Percentiles rank a stretch among this genome's conserved stretches.
Conservation (phyloP, 1,140 invertebrate genomes). For the Stegodyphus mimosarum region DNA sequence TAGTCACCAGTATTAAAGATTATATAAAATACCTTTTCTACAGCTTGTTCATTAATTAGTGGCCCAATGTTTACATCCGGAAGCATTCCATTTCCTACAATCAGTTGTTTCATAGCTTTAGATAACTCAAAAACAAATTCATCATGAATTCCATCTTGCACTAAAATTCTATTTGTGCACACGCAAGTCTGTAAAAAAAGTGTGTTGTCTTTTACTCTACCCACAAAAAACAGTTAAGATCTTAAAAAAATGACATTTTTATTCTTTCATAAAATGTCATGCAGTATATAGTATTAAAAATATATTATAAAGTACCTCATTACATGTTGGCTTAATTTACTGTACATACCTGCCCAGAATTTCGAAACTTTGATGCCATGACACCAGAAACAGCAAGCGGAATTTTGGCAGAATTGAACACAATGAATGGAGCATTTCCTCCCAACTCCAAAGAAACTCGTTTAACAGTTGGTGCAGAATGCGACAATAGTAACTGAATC, state of each 20-base stretch:
- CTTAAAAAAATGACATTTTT: too few relatives aligned
- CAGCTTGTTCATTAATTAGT: conserved; percentile 88
- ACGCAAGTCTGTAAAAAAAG: conserved; percentile 85
- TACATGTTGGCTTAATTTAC: too few relatives aligned
- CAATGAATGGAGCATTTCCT: conserved; percentile 98
- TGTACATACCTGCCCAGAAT: conserved; percentile 81
- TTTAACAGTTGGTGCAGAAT: conserved; percentile 89
- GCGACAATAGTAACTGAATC: conserved; percentile 80
- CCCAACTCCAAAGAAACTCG: conserved; percentile 92
- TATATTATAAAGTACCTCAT: too few relatives aligned
- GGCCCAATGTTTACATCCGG: conserved; percentile 85
- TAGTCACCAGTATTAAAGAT: too few relatives aligned
- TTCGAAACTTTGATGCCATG: conserved; percentile 93
- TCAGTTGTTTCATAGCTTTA: conserved; percentile 77
- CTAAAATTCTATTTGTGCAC: conserved; percentile 91
- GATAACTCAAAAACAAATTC: conserved; percentile 83
- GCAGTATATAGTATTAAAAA: too few relatives aligned
- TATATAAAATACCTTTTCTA: conserved; percentile 76
- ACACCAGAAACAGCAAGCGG: conserved; percentile 87
- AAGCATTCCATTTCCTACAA: conserved; percentile 84
- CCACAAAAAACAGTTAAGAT: background rate
- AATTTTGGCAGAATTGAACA: conserved; percentile 94
- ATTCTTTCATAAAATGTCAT: background rate
- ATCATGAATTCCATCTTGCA: conserved; percentile 87
- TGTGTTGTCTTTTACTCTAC: background rate